Percentiles rank a stretch among this genome's conserved stretches.
Evolutionary conservation across 1,140 invertebrate genomes (phyloP).

Genomic region (Polypedilum pembai): DNA sequence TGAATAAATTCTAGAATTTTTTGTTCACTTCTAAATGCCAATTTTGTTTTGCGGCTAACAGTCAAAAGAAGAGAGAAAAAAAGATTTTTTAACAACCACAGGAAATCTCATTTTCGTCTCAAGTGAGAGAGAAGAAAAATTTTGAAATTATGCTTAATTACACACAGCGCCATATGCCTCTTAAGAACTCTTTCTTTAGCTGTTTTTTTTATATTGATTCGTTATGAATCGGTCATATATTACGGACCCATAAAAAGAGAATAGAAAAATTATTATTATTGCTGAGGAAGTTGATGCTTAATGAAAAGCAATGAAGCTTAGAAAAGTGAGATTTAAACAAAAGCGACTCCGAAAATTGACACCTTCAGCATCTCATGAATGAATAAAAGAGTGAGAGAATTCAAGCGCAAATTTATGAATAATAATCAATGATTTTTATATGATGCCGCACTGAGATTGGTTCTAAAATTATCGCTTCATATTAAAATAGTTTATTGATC

Average conservation of each 20-base stretch:
- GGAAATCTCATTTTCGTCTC: background rate
- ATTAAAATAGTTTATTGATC: conserved; percentile 14
- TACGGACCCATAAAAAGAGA: background rate
- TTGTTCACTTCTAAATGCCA: too few relatives aligned
- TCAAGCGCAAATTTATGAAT: too few relatives aligned
- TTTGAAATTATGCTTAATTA: conserved; percentile 5
- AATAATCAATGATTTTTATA: background rate
- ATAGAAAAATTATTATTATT: background rate
- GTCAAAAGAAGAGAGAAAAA: too few relatives aligned
- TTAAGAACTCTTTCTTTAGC: background rate
- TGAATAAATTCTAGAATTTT: too few relatives aligned
- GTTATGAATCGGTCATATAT: background rate
- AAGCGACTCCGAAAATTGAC: conserved; percentile 11
- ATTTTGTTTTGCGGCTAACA: too few relatives aligned
- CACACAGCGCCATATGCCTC: conserved; percentile 9
- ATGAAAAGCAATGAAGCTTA: background rate
- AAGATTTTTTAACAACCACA: too few relatives aligned
- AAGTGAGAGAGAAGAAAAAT: background rate
- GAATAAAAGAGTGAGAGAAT: too few relatives aligned
- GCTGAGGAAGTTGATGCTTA: conserved; percentile 3
- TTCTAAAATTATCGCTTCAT: conserved; percentile 18
- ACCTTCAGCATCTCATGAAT: background rate
- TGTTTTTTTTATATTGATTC: background rate
- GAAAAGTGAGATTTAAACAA: background rate
- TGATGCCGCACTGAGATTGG: background rate